A percentile compares a stretch with the other conserved stretches of the same genome.
These are phyloP conservation scores for Lamellibrachia luymesi DNA, from an alignment of 1,140 invertebrate species.

Conservation along the genomic window DNA sequence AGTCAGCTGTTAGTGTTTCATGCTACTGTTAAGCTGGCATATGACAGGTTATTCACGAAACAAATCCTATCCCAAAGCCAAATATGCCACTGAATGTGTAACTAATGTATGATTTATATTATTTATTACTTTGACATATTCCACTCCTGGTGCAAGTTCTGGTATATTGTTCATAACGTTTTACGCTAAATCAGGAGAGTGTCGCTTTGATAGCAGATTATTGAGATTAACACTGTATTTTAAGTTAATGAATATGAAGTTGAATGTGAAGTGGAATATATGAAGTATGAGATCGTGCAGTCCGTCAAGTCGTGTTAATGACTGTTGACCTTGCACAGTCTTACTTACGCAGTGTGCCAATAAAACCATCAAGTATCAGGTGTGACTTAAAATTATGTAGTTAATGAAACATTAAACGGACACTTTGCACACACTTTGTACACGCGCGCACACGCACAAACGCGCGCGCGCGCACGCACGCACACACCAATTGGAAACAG, in stretches of 20 bases:
- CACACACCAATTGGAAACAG: not conserved
- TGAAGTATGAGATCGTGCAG: not conserved
- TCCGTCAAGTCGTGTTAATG: not conserved
- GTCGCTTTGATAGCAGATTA: not conserved
- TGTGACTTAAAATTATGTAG: not conserved
- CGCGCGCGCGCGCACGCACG: not conserved
- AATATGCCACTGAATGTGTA: too few relatives aligned
- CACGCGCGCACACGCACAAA: too few relatives aligned
- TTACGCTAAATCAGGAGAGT: not conserved
- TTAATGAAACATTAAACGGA: not conserved
- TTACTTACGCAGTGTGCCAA: not conserved
- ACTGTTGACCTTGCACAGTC: not conserved
- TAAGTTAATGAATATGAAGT: not conserved
- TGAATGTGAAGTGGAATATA: too few relatives aligned
- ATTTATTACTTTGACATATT: not conserved
- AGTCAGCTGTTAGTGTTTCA: too few relatives aligned
- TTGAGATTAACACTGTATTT: not conserved
- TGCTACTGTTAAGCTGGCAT: too few relatives aligned
- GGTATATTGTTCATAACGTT: not conserved
- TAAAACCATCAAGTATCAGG: not conserved
- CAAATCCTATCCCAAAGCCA: too few relatives aligned
- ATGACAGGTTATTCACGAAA: too few relatives aligned
- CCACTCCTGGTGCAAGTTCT: not conserved
- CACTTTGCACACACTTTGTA: not conserved
- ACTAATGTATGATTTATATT: not conserved